Base-by-base conservation (phyloP, 2,888 invertebrate species). In the Andrena trimmerana region DNA sequence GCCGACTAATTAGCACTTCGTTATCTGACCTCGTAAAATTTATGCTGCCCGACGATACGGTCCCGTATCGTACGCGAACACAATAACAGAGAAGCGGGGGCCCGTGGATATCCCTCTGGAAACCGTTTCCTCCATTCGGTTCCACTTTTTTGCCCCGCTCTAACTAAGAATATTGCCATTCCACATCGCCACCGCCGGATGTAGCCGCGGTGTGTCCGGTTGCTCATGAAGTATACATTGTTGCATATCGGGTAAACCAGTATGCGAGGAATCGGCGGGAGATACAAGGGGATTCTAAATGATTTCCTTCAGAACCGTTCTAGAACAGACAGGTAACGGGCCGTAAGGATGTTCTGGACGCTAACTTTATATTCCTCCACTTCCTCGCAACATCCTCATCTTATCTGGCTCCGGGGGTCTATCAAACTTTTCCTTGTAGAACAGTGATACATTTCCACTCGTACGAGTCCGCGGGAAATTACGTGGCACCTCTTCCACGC, bases 1-100 rank as follows among this genome's bases (percentile, higher is more conserved):
- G 75, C 60, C 59, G 77, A 71, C 79, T 86, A 86, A 86, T 86
- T 86, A 83, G 79, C 77, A 81, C 85, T 78, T 78, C 54, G 76
- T 81, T 81, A 85, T 79, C 86, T 78, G 71, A 36, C 74, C 59
- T 68, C 78, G 83, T 85, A 83, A 57, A 86, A 85, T 85, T 78
- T 78, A 78, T 84, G 16, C 80, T 71, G 63, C 48, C 36, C 20
- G 63, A 68, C 54, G 48, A 71, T 78, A 81, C 60, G 57, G 42
- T 33, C 59, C 52, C 70, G 68, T 69, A 31, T 71, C 62, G 50
- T 31, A 29, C 48, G 29, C 6, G 27, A 42, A 54, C 67, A 67
- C 60, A 66, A 42, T 24, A 57, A 20, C 10, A 77, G 65, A 77
- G 33, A 29, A 24, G 16, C 16, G 33, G 42, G 10, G 7, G 13